Evolutionary conservation across 2,113 vertebrate genomes (phyloP).

Genomic region (Neomonachus schauinslandi): DNA sequence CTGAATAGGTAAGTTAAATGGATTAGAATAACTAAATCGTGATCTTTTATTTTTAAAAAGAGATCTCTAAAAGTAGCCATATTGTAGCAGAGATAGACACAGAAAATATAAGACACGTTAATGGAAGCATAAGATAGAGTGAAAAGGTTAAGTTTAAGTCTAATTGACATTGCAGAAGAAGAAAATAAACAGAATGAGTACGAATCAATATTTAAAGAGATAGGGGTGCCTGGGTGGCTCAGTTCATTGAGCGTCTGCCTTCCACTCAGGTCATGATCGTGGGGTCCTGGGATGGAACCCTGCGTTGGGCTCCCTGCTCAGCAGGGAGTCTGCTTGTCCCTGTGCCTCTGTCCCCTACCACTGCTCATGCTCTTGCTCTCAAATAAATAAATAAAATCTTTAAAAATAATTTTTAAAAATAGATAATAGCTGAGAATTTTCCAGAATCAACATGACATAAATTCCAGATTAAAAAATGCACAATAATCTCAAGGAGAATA

Average conservation of each 20-base stretch:
- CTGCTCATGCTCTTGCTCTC: background rate
- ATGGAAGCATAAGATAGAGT: background rate
- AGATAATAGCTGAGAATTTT: background rate
- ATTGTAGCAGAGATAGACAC: background rate
- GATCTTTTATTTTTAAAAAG: background rate
- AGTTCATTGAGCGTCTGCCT: background rate
- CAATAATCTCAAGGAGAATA: background rate
- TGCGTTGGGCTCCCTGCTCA: background rate
- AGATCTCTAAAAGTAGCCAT: background rate
- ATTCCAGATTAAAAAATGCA: constrained; percentile 6
- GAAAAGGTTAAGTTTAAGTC: background rate
- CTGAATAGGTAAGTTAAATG: background rate
- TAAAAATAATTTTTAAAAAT: background rate
- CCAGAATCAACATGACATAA: background rate
- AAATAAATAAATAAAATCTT: background rate
- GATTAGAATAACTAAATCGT: background rate
- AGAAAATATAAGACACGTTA: background rate
- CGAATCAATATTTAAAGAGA: constrained; percentile 11
- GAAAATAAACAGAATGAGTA: background rate
- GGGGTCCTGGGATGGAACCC: background rate
- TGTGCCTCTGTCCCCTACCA: background rate
- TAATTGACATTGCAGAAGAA: background rate
- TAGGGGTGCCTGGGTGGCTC: background rate
- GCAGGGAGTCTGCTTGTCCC: background rate
- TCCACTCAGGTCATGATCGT: background rate